Percentiles rank a stretch among this genome's conserved stretches.
Conservation (phyloP, 1,140 invertebrate species). For the Eupristina koningsbergeri region DNA sequence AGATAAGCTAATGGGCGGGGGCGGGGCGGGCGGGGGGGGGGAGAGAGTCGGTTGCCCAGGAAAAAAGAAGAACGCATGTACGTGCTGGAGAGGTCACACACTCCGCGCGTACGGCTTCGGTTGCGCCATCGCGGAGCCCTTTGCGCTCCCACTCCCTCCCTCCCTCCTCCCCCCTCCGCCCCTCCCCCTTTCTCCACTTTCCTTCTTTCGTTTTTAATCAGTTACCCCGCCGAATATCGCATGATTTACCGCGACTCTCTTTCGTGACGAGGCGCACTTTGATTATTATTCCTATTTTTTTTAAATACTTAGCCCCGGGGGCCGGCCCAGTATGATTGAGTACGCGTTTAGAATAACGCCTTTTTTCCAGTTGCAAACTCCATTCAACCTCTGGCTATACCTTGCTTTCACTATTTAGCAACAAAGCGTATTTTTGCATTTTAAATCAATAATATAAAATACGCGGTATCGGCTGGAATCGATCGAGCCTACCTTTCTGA, state of each 20-base stretch:
- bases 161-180: background rate
- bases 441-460: too few species aligned
- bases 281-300: background rate
- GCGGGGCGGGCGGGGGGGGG: background rate
- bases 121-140: background rate
- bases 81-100: constrained; percentile 43
- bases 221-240: background rate
- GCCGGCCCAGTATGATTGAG: too few species aligned
- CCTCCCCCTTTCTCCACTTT: too few species aligned
- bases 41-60: background rate
- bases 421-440: too few species aligned
- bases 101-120: constrained; percentile 32
- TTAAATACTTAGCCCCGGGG: background rate
- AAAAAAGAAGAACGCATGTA: constrained; percentile 15
- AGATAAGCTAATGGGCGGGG: constrained; percentile 2
- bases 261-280: background rate
- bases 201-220: background rate
- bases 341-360: too few species aligned
- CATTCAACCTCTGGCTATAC: too few species aligned
- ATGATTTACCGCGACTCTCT: background rate
- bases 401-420: too few species aligned
- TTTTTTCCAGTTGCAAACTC: too few species aligned
- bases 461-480: too few species aligned
- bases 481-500: too few species aligned
- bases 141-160: background rate